Evolutionary conservation across 2,888 invertebrate species (phyloP).

Genomic region (Sinelater perroti): DNA sequence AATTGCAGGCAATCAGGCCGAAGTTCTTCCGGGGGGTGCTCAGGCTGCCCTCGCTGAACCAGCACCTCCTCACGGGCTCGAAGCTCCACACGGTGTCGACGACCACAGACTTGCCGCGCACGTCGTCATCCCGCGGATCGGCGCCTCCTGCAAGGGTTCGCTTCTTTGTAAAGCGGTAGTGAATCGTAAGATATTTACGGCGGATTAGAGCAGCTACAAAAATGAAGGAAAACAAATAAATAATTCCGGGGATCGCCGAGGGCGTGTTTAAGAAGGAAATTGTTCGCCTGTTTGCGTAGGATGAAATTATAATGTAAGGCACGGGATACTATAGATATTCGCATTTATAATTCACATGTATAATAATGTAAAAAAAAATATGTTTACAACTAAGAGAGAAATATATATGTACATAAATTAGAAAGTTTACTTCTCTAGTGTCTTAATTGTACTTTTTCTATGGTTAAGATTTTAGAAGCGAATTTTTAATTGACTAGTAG

Average conservation of each 20-base stretch:
- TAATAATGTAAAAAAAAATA: background rate
- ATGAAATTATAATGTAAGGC: background rate
- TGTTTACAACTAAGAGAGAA: background rate
- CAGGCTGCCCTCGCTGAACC: constrained; percentile 71
- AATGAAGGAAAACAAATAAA: constrained; percentile 2
- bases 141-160: constrained; percentile 66
- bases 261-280: constrained; percentile 4
- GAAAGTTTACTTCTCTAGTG: too few relatives aligned
- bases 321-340: background rate
- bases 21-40: constrained; percentile 72
- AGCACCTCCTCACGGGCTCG: constrained; percentile 70
- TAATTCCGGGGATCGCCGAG: background rate
- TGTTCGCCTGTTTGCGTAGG: background rate
- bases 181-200: background rate
- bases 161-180: background rate
- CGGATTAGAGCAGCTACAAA: background rate
- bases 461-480: too few relatives aligned
- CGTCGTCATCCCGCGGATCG: constrained; percentile 69
- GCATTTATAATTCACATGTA: too few relatives aligned
- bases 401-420: too few relatives aligned
- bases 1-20: constrained; percentile 71
- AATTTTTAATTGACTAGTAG: too few relatives aligned
- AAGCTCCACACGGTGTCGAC: constrained; percentile 75
- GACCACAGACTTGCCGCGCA: constrained; percentile 65
- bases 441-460: too few relatives aligned